Percentiles rank a stretch among this genome's conserved stretches.
Evolutionary conservation across 1,140 invertebrate genomes (phyloP).

Genomic region (Carposina sasakii): DNA sequence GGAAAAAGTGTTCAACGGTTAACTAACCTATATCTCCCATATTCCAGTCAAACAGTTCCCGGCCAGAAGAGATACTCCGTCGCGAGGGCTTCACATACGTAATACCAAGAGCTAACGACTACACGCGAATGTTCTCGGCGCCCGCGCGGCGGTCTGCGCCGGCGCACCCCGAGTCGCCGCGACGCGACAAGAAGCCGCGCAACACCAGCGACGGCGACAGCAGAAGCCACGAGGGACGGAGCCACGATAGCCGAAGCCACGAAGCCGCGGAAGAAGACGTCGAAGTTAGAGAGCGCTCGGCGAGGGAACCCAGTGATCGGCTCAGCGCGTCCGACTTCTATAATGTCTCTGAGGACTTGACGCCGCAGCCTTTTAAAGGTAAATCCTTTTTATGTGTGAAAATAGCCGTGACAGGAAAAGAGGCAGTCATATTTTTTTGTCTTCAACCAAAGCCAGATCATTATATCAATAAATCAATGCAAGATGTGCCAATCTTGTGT

Average conservation of each 20-base stretch:
- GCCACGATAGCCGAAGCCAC: slow-evolving; percentile 23
- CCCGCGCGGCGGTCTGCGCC: slow-evolving; percentile 54
- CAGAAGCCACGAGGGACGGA: slow-evolving; percentile 63
- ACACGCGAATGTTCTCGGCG: slow-evolving; percentile 69
- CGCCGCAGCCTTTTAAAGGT: slow-evolving; percentile 70
- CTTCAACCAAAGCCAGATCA: too few species aligned
- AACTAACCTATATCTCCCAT: too few species aligned
- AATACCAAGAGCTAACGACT: slow-evolving; percentile 70
- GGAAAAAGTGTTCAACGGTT: too few species aligned
- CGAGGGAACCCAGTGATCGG: slow-evolving; percentile 32
- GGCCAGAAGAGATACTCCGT: slow-evolving; percentile 49
- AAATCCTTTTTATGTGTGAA: not conserved
- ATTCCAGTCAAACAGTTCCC: slow-evolving; percentile 35
- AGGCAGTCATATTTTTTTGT: too few species aligned
- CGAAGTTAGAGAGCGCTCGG: slow-evolving; percentile 39
- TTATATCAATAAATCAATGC: too few species aligned
- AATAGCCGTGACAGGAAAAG: too few species aligned
- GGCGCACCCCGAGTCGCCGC: slow-evolving; percentile 52
- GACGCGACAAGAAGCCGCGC: slow-evolving; percentile 63
- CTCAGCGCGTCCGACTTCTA: slow-evolving; percentile 70
- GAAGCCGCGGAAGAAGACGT: slow-evolving; percentile 31
- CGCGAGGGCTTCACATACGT: slow-evolving; percentile 71
- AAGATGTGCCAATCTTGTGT: too few species aligned
- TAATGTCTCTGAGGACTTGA: slow-evolving; percentile 60
- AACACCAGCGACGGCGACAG: slow-evolving; percentile 23